Evolutionary conservation across 2,888 invertebrate genomes (phyloP).

Genomic region (Sthenelais limicola): DNA sequence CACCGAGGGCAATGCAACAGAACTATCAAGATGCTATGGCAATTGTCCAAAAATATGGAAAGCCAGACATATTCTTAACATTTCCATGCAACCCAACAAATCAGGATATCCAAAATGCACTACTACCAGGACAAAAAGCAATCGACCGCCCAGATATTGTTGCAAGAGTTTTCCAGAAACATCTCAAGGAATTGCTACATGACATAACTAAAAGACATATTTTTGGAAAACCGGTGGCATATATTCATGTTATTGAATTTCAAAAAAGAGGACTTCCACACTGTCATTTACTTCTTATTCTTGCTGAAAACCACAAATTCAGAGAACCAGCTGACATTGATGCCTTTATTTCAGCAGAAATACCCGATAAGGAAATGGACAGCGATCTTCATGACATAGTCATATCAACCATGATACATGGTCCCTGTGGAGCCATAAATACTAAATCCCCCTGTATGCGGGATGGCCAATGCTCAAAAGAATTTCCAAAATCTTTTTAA

Average conservation of each 20-base stretch:
- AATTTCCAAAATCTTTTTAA: background rate
- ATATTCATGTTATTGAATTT: background rate
- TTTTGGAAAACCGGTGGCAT: background rate
- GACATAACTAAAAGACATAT: background rate
- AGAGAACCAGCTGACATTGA: background rate
- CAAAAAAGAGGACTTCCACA: background rate
- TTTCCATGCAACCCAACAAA: too few relatives aligned
- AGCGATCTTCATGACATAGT: background rate
- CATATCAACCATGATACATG: background rate
- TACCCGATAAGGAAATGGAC: background rate
- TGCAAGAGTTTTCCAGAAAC: background rate
- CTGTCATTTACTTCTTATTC: slow-evolving; percentile 1
- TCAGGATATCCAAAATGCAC: too few relatives aligned
- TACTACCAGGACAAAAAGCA: background rate
- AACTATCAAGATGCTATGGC: too few relatives aligned
- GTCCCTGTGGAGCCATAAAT: background rate
- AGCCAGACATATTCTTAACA: too few relatives aligned
- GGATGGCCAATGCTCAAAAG: background rate
- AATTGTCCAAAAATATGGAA: too few relatives aligned
- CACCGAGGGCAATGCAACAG: too few relatives aligned
- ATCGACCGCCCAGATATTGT: background rate
- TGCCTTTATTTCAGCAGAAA: background rate
- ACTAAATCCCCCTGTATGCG: background rate
- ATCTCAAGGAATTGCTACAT: background rate
- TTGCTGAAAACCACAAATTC: background rate